A percentile compares a stretch with the other conserved stretches of the same genome.
phyloP scores from a whole-genome alignment of 2,888 invertebrate genomes.

The Parnassius glacialis region DNA sequence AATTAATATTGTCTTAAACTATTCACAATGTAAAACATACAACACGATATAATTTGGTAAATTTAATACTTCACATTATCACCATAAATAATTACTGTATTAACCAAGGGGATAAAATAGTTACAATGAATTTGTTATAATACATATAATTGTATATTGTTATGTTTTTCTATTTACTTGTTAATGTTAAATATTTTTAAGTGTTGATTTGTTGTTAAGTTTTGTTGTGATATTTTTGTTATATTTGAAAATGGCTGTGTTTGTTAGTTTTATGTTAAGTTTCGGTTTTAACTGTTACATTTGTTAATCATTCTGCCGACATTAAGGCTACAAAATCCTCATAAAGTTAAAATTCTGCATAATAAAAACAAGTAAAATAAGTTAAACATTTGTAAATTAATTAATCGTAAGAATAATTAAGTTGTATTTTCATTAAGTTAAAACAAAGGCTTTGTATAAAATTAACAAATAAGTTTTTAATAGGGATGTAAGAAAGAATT shows the following conservation, averaged over 20 bases:
- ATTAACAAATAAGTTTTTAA: constrained; percentile 80
- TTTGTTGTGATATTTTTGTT: constrained; percentile 55
- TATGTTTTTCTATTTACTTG: constrained; percentile 38
- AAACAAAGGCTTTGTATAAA: constrained; percentile 80
- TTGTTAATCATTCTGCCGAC: constrained; percentile 65
- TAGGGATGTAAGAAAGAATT: constrained; percentile 61
- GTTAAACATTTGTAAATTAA: constrained; percentile 24
- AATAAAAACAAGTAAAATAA: not conserved
- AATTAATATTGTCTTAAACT: too few relatives aligned
- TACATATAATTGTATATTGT: constrained; percentile 35
- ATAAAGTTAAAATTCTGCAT: constrained; percentile 30
- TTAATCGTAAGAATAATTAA: constrained; percentile 36
- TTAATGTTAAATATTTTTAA: constrained; percentile 68
- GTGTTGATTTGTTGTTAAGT: constrained; percentile 75
- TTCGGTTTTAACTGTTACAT: constrained; percentile 68
- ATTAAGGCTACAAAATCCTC: constrained; percentile 59
- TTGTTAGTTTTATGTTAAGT: constrained; percentile 81
- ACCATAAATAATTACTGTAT: not conserved
- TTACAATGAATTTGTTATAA: constrained; percentile 51
- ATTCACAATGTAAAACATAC: too few relatives aligned
- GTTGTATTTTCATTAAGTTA: constrained; percentile 58
- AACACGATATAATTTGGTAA: too few relatives aligned
- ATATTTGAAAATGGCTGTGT: constrained; percentile 68
- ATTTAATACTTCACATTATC: too few relatives aligned
- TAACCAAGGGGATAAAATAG: constrained; percentile 55